These are phyloP conservation scores for Drosophila helvetica DNA, from an alignment of 2,888 invertebrate genomes.

Conservation along the genomic window DNA sequence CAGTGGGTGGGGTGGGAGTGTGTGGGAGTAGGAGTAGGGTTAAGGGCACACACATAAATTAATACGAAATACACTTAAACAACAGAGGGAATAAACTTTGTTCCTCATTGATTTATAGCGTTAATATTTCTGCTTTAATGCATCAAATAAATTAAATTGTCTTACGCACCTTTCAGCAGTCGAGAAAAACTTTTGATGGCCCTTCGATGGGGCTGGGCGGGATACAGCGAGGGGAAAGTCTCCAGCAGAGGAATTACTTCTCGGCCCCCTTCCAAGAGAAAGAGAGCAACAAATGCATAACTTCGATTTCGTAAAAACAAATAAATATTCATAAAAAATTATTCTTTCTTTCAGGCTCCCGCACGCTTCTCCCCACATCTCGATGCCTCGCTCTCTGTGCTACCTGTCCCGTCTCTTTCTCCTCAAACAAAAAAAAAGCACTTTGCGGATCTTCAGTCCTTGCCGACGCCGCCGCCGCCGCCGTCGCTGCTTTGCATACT, in stretches of 20 bases:
- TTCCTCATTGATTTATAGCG: constrained; percentile 72
- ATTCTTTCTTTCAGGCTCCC: constrained; percentile 49
- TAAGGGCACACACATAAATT: constrained; percentile 65
- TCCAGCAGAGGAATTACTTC: constrained; percentile 33
- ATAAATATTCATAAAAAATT: constrained; percentile 78
- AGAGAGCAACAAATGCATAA: constrained; percentile 68
- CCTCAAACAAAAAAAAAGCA: constrained; percentile 52
- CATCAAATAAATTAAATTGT: constrained; percentile 79
- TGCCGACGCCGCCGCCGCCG: constrained; percentile 18
- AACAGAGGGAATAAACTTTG: constrained; percentile 53
- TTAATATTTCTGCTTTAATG: constrained; percentile 78
- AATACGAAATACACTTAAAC: constrained; percentile 71
- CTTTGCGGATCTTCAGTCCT: constrained; percentile 57
- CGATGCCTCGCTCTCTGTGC: not conserved
- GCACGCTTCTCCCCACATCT: constrained; percentile 1
- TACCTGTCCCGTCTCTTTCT: not conserved
- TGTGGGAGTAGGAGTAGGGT: constrained; percentile 15
- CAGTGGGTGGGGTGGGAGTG: not conserved
- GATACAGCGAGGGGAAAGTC: not conserved
- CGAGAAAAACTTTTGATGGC: constrained; percentile 65
- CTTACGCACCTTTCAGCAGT: constrained; percentile 73
- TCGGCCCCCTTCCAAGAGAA: not conserved
- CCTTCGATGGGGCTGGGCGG: constrained; percentile 8
- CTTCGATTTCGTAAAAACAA: constrained; percentile 76
- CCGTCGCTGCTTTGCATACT: constrained; percentile 38